Evolutionary conservation across 2,888 invertebrate species (phyloP), one percentile per base, ranked within the genome.

Genomic region (Cheilosia scutellata): DNA sequence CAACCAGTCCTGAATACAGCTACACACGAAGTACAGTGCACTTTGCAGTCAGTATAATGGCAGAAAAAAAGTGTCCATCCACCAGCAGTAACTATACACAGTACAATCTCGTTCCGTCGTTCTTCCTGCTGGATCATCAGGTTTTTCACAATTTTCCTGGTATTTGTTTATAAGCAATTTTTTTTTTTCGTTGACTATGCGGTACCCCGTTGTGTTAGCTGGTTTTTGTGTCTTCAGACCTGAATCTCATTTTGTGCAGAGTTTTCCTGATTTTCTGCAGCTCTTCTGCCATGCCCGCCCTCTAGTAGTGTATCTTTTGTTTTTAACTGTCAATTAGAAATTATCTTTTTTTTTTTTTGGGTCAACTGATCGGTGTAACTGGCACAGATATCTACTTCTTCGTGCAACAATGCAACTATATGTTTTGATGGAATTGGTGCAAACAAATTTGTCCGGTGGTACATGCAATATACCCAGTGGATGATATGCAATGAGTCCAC

Each of bases 101-200:
- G 44, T 40, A 58, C 51, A 80, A 83, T 75, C 84, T 84, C 57
- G 84, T 76, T 84, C 75, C 80, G 72, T 42, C 68, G 78, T 42
- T 68, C 80, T 75, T 80, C 80, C 80, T 75, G 84, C 80, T 80
- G 65, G 63, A 84, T 84, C 84, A 80, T 74, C 84, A 80, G 84
- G 84, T 84, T 84, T 84, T 80, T 9, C 37, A 27, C 66, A 66
- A 58, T 58, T 66, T 66, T 40, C 62, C 40, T 47, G 83, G 78
- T 71, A 75, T 60, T 75, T 75, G 70, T 63, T 79, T 74, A 63
- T 40, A 47, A 29, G 29, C 13, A 33, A 53, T 13, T 57, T 60
- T 47, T 60, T 66, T 58, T 55, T 33, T 31, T 55, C 51, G 63
- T 65, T 63, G 51, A 20, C 53, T 49, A 40, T 63, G 11, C 42